Percentiles rank a stretch among this genome's conserved stretches.
These are phyloP conservation scores for Palaemon carinicauda DNA, from an alignment of 1,140 invertebrate genomes.

Conservation along the genomic window DNA sequence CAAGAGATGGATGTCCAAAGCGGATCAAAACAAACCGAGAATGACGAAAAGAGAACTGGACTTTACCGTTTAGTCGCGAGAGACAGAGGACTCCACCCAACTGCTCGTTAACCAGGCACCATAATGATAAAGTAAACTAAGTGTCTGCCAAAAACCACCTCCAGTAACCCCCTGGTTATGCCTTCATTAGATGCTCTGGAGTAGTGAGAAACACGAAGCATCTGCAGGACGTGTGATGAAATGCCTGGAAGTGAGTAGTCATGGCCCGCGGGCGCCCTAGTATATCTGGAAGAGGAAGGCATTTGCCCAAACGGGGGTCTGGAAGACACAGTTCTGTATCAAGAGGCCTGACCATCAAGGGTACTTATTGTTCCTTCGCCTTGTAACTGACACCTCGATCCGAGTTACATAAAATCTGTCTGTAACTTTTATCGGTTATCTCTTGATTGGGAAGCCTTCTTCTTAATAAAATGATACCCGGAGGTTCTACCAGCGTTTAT, in stretches of 20 bases:
- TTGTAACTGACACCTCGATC: neutral
- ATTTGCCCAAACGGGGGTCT: neutral
- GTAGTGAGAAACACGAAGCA: neutral
- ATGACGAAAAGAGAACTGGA: neutral
- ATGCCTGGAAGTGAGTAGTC: neutral
- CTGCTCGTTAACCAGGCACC: neutral
- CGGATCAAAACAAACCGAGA: neutral
- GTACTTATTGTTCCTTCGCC: neutral
- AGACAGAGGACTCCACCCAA: neutral
- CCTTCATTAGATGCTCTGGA: neutral
- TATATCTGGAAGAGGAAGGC: neutral
- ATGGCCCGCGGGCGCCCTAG: neutral
- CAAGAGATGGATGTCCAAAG: neutral
- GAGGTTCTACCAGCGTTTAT: neutral
- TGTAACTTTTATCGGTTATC: slow-evolving; percentile 21
- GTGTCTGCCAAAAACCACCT: neutral
- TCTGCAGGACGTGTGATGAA: neutral
- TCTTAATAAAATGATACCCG: neutral
- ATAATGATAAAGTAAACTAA: slow-evolving; percentile 7
- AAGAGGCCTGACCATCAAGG: neutral
- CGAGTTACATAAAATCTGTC: slow-evolving; percentile 11
- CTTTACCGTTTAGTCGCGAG: neutral
- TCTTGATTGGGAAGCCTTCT: neutral
- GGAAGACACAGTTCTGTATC: neutral
- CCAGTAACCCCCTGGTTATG: neutral